Base-by-base conservation (phyloP, 2,797 vertebrate genomes). In the Botia almorhae region DNA sequence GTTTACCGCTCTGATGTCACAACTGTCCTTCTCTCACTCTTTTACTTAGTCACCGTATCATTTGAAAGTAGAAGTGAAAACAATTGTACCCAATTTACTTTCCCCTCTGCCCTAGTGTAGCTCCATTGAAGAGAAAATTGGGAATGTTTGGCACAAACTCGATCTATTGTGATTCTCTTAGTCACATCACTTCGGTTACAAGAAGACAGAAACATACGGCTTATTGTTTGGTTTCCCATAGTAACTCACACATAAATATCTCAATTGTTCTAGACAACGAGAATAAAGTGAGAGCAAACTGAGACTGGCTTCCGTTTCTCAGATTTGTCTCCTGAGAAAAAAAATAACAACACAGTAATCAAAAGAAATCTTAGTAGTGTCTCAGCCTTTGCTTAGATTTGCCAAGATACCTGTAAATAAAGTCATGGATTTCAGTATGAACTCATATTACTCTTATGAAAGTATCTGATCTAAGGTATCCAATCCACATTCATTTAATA, bases 1-100 rank as follows among this genome's bases (percentile, higher is more conserved):
- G 1, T 75, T 83, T 56, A 71, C 33, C 63, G 60, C 48, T 50
- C 56, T 75, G 75, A 81, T 10, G 26, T 63, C 60, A 7, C 58
- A 14, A 5, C 61, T 48, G 21, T 68, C 51, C 36, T 17, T 78
- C 60, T 69, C 55, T 70, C 39, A 50, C 23, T 17, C 61, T 36
- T 26, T 64, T 8, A 64, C 14, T 33, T 64, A 63, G 16, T 12
- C 10, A 3, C 3, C 23, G 36, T 53, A 14, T 46, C 4, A n/a
- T 63, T 63, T 29, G 6, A 17, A 53, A 55, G 13, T 61, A 63
- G 2, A n/a, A 36, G 39, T 56, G 29, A 55, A 36, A 56, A 51
- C 64, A 69, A n/a, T 36, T 64, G 61, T 63, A 56, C 13, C 21
- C 26, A 7, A 4, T 63, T 71, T 46, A 51, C 36, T 7, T 19